Evolutionary conservation across 2,113 vertebrate genomes (phyloP).

Genomic region (Cryptotis parvus): DNA sequence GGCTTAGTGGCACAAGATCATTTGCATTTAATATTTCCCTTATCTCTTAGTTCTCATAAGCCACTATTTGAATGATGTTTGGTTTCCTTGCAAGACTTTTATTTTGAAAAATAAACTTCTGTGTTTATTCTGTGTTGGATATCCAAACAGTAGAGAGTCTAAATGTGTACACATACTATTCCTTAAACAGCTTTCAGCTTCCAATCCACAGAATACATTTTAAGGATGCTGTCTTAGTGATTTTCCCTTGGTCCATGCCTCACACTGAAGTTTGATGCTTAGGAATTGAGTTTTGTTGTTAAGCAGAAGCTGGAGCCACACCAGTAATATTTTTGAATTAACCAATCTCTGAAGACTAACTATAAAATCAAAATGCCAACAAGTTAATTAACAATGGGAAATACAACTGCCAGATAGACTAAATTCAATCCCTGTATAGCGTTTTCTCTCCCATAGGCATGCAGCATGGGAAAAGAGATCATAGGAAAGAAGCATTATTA

Average conservation of each 20-base stretch:
- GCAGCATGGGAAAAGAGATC: not conserved
- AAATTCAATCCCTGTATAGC: not conserved
- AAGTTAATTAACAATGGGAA: constrained; percentile 51
- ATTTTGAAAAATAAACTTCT: not conserved
- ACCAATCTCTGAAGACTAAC: not conserved
- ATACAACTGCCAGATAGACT: not conserved
- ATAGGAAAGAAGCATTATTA: constrained; percentile 18
- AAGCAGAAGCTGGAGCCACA: not conserved
- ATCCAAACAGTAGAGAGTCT: not conserved
- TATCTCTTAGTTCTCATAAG: not conserved
- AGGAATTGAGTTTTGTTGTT: constrained; percentile 32
- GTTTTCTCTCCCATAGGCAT: not conserved
- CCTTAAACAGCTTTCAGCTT: not conserved
- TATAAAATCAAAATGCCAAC: constrained; percentile 46
- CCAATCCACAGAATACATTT: not conserved
- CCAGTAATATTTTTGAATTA: constrained; percentile 14
- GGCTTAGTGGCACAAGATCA: not conserved
- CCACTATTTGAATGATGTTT: not conserved
- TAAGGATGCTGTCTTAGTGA: not conserved
- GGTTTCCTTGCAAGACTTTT: not conserved
- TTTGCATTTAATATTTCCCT: too few species aligned
- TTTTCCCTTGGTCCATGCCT: not conserved
- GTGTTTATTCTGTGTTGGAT: not conserved
- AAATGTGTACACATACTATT: not conserved
- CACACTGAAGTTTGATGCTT: not conserved